Conservation (phyloP, 2,797 vertebrate genomes). For the Ceryle rudis region DNA sequence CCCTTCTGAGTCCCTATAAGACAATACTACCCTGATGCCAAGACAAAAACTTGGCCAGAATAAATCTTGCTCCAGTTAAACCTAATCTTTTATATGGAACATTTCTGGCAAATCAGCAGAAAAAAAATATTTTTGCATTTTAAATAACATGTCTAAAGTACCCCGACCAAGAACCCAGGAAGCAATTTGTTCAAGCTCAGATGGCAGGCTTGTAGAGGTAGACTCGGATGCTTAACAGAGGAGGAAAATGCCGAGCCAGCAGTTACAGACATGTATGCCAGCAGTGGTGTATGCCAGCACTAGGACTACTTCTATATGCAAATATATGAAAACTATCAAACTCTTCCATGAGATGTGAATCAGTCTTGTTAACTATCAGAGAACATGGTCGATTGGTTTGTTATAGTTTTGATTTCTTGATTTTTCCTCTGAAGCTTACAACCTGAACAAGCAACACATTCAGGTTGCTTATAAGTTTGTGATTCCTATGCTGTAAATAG, state of each 20-base stretch:
- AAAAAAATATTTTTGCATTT: background rate
- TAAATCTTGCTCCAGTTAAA: constrained; percentile 5
- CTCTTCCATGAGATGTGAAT: background rate
- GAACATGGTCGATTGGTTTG: background rate
- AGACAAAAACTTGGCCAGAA: constrained; percentile 13
- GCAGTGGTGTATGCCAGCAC: background rate
- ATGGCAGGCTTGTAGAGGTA: background rate
- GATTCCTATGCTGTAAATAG: background rate
- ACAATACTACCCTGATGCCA: background rate
- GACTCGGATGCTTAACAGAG: background rate
- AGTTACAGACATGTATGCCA: background rate
- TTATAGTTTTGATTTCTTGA: background rate
- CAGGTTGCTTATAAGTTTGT: background rate
- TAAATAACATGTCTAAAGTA: background rate
- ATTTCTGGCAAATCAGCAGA: constrained; percentile 23
- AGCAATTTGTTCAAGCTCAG: constrained; percentile 19
- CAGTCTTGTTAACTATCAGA: background rate
- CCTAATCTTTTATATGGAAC: background rate
- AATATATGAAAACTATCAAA: background rate
- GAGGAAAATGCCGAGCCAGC: background rate
- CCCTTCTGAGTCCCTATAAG: background rate
- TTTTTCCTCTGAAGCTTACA: background rate
- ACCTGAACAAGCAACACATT: background rate
- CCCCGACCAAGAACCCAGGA: background rate
- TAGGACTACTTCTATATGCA: background rate